These are phyloP conservation scores for Toxotes chatareus DNA, from an alignment of 2,113 vertebrate species.

Conservation along the genomic window DNA sequence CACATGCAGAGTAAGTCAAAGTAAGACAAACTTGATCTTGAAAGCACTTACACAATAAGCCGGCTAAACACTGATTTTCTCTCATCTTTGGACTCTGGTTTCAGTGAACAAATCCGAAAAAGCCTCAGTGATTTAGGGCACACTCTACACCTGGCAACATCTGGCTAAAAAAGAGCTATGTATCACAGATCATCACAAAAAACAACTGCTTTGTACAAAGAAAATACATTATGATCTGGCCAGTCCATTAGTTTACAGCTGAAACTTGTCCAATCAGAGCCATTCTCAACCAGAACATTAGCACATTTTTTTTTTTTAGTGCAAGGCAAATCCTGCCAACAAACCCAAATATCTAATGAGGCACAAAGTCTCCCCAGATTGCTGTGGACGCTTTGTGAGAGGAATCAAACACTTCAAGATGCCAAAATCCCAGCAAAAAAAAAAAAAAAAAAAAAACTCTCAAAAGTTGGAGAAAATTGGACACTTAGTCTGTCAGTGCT, in stretches of 20 bases:
- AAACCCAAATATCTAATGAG: slow-evolving; percentile 54
- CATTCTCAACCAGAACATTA: not conserved
- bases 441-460: not conserved
- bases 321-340: slow-evolving; percentile 31
- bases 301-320: slow-evolving; percentile 16
- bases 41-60: too few species aligned
- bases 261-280: slow-evolving; percentile 10
- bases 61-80: too few species aligned
- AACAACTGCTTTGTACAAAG: too few species aligned
- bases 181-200: too few species aligned
- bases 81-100: too few species aligned
- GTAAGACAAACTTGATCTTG: too few species aligned
- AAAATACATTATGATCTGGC: too few species aligned
- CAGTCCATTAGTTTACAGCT: not conserved
- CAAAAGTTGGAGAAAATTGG: slow-evolving; percentile 53
- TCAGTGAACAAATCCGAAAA: too few species aligned
- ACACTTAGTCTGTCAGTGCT: slow-evolving; percentile 56
- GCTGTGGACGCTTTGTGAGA: slow-evolving; percentile 30
- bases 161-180: too few species aligned
- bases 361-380: slow-evolving; percentile 42
- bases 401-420: slow-evolving; percentile 39
- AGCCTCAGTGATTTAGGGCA: too few species aligned
- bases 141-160: too few species aligned
- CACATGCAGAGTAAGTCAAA: too few species aligned
- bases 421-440: slow-evolving; percentile 30